Evolutionary conservation across 2,113 vertebrate species (phyloP).

Genomic region (Pongo pygmaeus): DNA sequence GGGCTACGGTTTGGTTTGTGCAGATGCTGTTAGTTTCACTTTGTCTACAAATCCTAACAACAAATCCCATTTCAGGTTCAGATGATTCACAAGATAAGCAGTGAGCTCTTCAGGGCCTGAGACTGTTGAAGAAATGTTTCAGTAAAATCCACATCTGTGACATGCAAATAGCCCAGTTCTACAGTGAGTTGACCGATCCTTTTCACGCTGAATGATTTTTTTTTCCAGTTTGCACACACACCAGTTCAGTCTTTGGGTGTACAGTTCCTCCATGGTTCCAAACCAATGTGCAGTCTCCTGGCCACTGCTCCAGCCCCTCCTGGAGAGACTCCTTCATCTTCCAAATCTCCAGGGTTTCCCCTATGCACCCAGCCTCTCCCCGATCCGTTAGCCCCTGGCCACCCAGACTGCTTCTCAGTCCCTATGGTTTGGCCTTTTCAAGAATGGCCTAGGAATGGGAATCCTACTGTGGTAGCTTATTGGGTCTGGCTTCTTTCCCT

Average conservation of each 20-base stretch:
- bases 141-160: background rate
- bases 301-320: no score
- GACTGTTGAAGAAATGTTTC: background rate
- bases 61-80: background rate
- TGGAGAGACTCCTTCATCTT: background rate
- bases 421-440: background rate
- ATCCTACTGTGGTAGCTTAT: background rate
- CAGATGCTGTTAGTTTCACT: background rate
- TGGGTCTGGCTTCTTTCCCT: background rate
- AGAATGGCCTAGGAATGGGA: background rate
- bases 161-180: background rate
- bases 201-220: background rate
- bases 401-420: background rate
- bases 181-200: background rate
- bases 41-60: background rate
- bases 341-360: background rate
- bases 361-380: background rate
- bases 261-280: background rate
- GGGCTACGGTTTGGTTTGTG: background rate
- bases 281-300: background rate
- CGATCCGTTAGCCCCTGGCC: fast-evolving
- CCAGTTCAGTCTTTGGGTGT: background rate
- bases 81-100: background rate
- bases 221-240: background rate
- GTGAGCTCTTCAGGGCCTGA: background rate